Conservation (phyloP, 2,113 vertebrate species). For the Pterophyllum scalare region DNA sequence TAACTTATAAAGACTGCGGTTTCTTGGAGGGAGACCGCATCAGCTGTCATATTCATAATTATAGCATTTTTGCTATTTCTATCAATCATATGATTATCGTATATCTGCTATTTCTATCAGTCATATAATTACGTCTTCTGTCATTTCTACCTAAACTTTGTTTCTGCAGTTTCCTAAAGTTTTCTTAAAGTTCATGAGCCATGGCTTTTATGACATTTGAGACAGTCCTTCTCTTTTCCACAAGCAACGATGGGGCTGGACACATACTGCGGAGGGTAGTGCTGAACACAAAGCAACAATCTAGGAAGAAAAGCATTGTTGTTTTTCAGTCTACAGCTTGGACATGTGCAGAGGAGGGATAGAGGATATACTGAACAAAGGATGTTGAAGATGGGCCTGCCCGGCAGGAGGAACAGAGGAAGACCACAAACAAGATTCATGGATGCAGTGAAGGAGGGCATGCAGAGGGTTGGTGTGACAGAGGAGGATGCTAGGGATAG, state of each 20-base stretch:
- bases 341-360: not conserved
- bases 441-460: not conserved
- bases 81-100: constrained; percentile 77
- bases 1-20: constrained; percentile 76
- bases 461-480: not conserved
- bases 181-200: not conserved
- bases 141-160: constrained; percentile 48
- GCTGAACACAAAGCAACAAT: not conserved
- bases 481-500: not conserved
- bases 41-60: constrained; percentile 82
- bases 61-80: constrained; percentile 77
- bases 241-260: not conserved
- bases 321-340: constrained; percentile 1
- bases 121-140: constrained; percentile 68
- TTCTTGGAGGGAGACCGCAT: constrained; percentile 78
- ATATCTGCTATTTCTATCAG: constrained; percentile 75
- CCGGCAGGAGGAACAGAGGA: not conserved
- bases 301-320: not conserved
- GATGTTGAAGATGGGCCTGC: not conserved
- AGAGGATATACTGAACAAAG: not conserved
- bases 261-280: not conserved
- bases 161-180: constrained; percentile 10
- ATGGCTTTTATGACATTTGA: not conserved
- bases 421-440: not conserved
- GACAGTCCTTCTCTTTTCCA: not conserved